These are phyloP conservation scores for Rhabdomys dilectus DNA, from an alignment of 2,113 vertebrate species.

Conservation along the genomic window DNA sequence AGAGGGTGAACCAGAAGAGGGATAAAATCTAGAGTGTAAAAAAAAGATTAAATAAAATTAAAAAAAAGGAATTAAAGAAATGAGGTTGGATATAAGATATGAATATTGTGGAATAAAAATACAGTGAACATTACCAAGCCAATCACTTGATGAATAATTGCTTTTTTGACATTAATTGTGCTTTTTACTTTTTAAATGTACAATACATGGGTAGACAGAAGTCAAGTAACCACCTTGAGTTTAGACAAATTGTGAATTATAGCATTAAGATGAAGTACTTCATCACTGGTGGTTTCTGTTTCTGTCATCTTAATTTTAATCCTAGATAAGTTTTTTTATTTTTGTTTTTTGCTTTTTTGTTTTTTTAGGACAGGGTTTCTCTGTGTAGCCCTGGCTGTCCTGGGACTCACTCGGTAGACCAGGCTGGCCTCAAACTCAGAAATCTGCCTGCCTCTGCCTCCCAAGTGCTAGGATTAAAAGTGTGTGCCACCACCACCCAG, in stretches of 20 bases:
- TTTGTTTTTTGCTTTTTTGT: no score
- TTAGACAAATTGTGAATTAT: not conserved
- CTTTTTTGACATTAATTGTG: not conserved
- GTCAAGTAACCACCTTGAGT: not conserved
- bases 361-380: no score
- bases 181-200: not conserved
- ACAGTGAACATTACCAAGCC: not conserved
- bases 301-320: not conserved
- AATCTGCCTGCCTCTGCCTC: no score
- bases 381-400: no score
- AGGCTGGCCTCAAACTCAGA: no score
- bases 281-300: not conserved
- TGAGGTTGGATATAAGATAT: not conserved
- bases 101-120: not conserved
- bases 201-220: not conserved
- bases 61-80: not conserved
- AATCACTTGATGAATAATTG: slow-evolving; percentile 22
- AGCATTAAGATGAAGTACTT: not conserved
- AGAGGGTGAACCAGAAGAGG: no score
- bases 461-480: no score
- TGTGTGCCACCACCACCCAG: no score
- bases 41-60: no score
- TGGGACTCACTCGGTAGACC: no score
- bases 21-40: no score
- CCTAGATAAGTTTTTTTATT: no score